Percentiles rank a stretch among this genome's conserved stretches.
These are phyloP conservation scores for Micrastur ruficollis DNA, from an alignment of 2,797 vertebrate genomes.

Conservation along the genomic window DNA sequence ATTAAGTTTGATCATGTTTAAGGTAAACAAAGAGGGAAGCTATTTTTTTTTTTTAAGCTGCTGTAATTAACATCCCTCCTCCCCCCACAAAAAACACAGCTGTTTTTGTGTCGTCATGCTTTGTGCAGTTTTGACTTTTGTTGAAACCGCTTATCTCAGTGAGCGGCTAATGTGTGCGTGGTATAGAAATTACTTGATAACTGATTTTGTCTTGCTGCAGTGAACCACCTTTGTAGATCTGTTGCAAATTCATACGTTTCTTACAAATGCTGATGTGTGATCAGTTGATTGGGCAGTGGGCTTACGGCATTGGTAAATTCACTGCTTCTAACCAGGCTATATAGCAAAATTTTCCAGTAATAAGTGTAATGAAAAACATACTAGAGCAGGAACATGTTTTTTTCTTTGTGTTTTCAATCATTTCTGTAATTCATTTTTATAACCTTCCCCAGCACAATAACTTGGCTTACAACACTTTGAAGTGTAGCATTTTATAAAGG, in stretches of 20 bases:
- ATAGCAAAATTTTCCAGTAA: neutral
- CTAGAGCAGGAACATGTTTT: neutral
- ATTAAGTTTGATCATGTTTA: neutral
- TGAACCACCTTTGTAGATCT: neutral
- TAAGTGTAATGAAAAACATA: neutral
- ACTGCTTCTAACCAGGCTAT: neutral
- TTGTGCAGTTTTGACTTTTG: neutral
- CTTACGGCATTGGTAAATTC: constrained; percentile 3
- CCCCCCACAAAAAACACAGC: neutral
- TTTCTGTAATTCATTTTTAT: constrained; percentile 39
- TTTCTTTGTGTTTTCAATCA: neutral
- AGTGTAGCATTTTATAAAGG: constrained; percentile 20
- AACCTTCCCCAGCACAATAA: neutral
- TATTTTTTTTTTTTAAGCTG: neutral
- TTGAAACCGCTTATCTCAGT: neutral
- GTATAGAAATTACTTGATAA: neutral
- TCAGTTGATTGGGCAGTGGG: neutral
- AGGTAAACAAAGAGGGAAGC: neutral
- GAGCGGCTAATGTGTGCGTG: neutral
- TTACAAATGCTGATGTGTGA: neutral
- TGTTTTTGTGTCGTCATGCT: neutral
- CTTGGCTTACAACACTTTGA: constrained; percentile 14
- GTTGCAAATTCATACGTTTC: neutral
- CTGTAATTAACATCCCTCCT: neutral
- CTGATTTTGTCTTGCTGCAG: neutral